Base-by-base conservation (phyloP, 2,888 invertebrate genomes). In the Bombylius discolor region DNA sequence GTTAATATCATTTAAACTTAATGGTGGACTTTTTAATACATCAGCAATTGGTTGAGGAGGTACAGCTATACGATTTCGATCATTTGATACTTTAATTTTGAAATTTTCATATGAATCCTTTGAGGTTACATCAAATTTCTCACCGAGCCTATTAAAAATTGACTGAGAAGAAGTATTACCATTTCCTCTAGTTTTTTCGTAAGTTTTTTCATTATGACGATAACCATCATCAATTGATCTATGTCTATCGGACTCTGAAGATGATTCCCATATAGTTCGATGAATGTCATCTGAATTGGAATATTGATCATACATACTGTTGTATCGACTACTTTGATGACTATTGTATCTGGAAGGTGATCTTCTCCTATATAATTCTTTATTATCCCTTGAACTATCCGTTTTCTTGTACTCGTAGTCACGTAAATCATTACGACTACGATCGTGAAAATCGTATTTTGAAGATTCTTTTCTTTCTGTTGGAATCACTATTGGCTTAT, bases 21-120 rank as follows among this genome's bases (percentile, higher is more conserved):
- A 61, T 1, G 69, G 69, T 4, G 69, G 69, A 62, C 66, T 68
- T 56, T 66, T 67, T 8, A 69, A 61, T 4, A 69, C 67, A 34
- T 66, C 67, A 32, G 56, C 44, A 8, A 52, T 47, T 4, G 51
- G 51, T 8, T 49, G 44, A 4, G 55, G 36, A n/a, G 47, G 13
- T 14, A 42, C 4, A 11, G 57, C 57, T 5, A 45, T n/a, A 36
- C 58, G 59, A 9, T 55, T 42, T 34, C 57, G 61, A 36, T 62
- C 63, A 47, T 62, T 64, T 33, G 56, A 54, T 33, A 64, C 59
- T 56, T 61, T 57, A 34, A 63, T 59, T n/a, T 59, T 59, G 23
- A 64, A 62, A 54, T 64, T 46, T 33, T 55, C 55, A 46, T 39
- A 52, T 4, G 36, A 14, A 33, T 23, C n/a, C 6, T 14, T n/a